Conservation (phyloP, 2,113 vertebrate species). For the Rhinopomastus cyanomelas region DNA sequence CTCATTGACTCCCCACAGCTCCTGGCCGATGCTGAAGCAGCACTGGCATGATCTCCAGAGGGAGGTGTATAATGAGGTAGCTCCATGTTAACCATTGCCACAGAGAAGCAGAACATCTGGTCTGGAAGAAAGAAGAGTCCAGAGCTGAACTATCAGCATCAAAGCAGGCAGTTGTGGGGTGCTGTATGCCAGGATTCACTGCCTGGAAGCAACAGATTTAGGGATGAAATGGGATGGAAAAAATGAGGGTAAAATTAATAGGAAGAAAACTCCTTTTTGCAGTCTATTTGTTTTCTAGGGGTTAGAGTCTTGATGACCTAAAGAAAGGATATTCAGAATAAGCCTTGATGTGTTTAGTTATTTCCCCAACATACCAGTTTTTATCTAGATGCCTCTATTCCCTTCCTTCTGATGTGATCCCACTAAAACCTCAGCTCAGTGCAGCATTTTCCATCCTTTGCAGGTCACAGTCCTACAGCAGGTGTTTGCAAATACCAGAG, state of each 20-base stretch:
- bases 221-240: background rate
- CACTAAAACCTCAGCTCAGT: background rate
- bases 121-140: conserved; percentile 70
- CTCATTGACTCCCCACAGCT: conserved; percentile 74
- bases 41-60: conserved; percentile 72
- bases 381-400: background rate
- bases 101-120: conserved; percentile 78
- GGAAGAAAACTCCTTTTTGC: background rate
- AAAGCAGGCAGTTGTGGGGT: background rate
- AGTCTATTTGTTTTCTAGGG: background rate
- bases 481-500: background rate
- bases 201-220: conserved; percentile 11
- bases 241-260: background rate
- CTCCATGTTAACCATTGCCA: conserved; percentile 70
- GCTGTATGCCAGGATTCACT: background rate
- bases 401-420: background rate
- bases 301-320: background rate
- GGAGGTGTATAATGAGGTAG: conserved; percentile 75
- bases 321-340: background rate
- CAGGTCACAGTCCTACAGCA: background rate
- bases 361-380: background rate
- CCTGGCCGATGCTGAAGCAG: conserved; percentile 69
- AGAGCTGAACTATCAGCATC: conserved; percentile 46
- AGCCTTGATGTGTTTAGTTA: background rate
- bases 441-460: background rate